phyloP scores from a whole-genome alignment of 2,113 vertebrate genomes.

The Vulpes vulpes region DNA sequence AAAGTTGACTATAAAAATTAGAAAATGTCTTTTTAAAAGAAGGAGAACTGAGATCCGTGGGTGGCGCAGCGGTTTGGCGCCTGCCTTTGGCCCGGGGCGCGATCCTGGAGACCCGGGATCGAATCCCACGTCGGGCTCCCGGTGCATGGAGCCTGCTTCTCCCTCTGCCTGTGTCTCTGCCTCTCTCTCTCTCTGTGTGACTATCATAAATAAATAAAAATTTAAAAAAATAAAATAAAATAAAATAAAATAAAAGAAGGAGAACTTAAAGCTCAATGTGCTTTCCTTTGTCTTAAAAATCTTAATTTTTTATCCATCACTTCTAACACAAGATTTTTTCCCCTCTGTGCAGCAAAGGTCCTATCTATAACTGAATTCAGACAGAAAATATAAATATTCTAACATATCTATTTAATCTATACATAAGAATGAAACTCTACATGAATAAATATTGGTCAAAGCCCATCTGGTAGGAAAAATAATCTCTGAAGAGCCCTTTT shows the following conservation, averaged over 20 bases:
- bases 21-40: conserved; percentile 36
- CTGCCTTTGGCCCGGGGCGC: too few relatives aligned
- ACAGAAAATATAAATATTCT: conserved; percentile 27
- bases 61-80: too few relatives aligned
- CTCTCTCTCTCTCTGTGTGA: too few relatives aligned
- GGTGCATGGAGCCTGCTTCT: too few relatives aligned
- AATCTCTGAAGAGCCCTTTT: background rate
- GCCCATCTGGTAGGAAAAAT: background rate
- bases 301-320: background rate
- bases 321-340: background rate
- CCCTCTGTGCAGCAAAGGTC: background rate
- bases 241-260: background rate
- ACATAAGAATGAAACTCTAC: conserved; percentile 19
- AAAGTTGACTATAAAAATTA: background rate
- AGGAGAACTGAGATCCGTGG: background rate
- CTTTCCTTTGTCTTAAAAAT: conserved; percentile 22
- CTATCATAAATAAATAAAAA: too few relatives aligned
- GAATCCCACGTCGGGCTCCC: too few relatives aligned
- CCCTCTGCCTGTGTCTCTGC: too few relatives aligned
- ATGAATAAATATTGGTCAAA: conserved; percentile 55
- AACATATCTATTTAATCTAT: background rate
- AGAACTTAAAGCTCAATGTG: background rate
- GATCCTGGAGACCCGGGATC: too few relatives aligned
- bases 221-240: background rate
- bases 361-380: background rate